phyloP scores from a whole-genome alignment of 2,113 vertebrate genomes.

The Scortum barcoo region DNA sequence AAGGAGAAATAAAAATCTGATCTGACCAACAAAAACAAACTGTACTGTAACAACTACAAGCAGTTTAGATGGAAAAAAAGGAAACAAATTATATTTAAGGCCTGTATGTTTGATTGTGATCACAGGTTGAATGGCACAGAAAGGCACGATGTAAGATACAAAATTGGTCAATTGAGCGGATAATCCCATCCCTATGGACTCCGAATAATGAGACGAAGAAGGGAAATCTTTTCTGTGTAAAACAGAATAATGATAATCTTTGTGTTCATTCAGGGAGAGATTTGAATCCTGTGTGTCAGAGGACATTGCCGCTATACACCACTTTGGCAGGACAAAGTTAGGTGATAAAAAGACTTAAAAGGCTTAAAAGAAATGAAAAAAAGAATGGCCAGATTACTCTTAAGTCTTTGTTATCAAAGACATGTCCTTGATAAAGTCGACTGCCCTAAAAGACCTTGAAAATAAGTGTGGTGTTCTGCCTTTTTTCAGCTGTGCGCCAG shows the following conservation, averaged over 20 bases:
- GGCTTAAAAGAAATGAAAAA: constrained; percentile 35
- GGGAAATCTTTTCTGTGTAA: constrained; percentile 2
- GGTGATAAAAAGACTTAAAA: constrained; percentile 1
- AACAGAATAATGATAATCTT: constrained; percentile 22
- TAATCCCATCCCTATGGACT: not conserved
- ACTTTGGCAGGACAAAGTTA: constrained; percentile 36
- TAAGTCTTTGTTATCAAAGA: constrained; percentile 29
- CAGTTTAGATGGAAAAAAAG: not conserved
- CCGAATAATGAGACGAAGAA: not conserved
- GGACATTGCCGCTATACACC: constrained; percentile 17
- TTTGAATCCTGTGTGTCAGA: constrained; percentile 28
- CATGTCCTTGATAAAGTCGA: constrained; percentile 43
- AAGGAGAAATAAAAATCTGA: not conserved
- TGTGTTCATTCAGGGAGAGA: constrained; percentile 36
- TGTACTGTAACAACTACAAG: not conserved
- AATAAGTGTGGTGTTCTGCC: constrained; percentile 30
- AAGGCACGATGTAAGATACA: not conserved
- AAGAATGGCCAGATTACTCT: constrained; percentile 36
- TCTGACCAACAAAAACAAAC: not conserved
- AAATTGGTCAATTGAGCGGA: constrained; percentile 13
- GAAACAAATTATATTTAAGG: not conserved
- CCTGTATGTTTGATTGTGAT: constrained; percentile 8
- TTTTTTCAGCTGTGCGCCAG: constrained; percentile 25
- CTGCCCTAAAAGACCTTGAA: constrained; percentile 60
- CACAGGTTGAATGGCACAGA: constrained; percentile 15